Conservation (phyloP, 2,888 invertebrate species). For the Microctonus brassicae region DNA sequence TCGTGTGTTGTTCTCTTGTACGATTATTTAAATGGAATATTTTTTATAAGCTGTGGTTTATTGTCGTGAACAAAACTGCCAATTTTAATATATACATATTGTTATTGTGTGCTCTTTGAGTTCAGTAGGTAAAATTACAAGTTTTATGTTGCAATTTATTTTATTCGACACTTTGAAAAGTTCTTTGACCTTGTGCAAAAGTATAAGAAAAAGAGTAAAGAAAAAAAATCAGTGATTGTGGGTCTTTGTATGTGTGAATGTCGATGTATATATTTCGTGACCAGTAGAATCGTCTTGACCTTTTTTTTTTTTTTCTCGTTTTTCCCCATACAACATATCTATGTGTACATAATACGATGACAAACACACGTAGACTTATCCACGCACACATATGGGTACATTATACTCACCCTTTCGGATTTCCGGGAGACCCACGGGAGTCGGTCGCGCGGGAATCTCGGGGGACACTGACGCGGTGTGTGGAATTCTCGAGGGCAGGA, state of each 20-base stretch:
- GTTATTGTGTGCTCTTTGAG: too few species aligned
- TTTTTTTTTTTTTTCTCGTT: conserved; percentile 48
- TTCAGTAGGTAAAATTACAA: not conserved
- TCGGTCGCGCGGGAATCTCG: conserved; percentile 54
- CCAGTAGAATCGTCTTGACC: conserved; percentile 45
- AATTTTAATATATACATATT: too few species aligned
- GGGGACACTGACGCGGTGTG: conserved; percentile 50
- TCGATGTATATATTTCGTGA: not conserved
- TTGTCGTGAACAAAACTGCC: too few species aligned
- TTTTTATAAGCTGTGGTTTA: too few species aligned
- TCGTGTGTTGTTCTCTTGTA: not conserved
- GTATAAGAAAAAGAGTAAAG: not conserved
- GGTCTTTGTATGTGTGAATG: conserved; percentile 47
- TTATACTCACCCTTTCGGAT: conserved; percentile 41
- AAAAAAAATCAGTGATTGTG: conserved; percentile 40
- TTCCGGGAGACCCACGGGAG: conserved; percentile 39
- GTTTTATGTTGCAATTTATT: not conserved
- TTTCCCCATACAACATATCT: conserved; percentile 39
- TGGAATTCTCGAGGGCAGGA: conserved; percentile 43
- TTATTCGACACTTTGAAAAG: not conserved
- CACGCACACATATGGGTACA: not conserved
- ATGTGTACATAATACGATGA: too few species aligned
- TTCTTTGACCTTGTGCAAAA: conserved; percentile 5
- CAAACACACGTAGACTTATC: too few species aligned
- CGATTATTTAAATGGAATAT: too few species aligned